Evolutionary conservation across 2,113 vertebrate species (phyloP), one percentile per base, ranked within the genome.

Genomic region (Gallinago undulata): DNA sequence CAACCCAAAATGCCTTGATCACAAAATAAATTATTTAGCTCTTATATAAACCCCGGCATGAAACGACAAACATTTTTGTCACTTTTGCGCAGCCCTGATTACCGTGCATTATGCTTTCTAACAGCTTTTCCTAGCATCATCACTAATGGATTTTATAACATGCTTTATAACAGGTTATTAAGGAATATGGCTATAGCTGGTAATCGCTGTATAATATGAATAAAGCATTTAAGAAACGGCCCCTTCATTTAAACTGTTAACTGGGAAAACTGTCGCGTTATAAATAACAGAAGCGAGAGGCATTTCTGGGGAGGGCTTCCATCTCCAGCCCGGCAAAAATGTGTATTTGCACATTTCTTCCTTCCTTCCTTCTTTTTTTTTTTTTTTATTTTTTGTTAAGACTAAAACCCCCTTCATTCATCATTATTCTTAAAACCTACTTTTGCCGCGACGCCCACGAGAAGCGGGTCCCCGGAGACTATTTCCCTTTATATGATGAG

Each of bases 121-220:
- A 97, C 97, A 96, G 97, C 95, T 96, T 97, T 93, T 59, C 89
- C 89, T 21, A 80, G 94, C 89, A 88, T 93, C 94, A 97, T 97
- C 96, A 84, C 90, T 96, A 96, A 95, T 93, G 96, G 94, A 85
- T 97, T 98, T 97, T 96, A 96, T 96, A 97, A 97, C 76, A 62
- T 92, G 95, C 94, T 98, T 97, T 98, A 97, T 97, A 98, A 98
- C 94, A 98, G 97, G 97, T 98, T 98, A 98, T 98, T 98, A 98
- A 98, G 95, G 98, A 96, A 98, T 98, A 98, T 97, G 97, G 96
- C 97, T 97, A 89, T 51, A 96, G 97, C 94, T 95, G 96, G 35
- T 97, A 97, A 98, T 96, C 95, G 95, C 96, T 97, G 97, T 90
- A 96, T 97, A 98, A 98, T 97, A 97, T 85, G 95, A 97, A 97